Conservation (phyloP, 2,797 vertebrate species). For the Chaetophractus vellerosus region DNA sequence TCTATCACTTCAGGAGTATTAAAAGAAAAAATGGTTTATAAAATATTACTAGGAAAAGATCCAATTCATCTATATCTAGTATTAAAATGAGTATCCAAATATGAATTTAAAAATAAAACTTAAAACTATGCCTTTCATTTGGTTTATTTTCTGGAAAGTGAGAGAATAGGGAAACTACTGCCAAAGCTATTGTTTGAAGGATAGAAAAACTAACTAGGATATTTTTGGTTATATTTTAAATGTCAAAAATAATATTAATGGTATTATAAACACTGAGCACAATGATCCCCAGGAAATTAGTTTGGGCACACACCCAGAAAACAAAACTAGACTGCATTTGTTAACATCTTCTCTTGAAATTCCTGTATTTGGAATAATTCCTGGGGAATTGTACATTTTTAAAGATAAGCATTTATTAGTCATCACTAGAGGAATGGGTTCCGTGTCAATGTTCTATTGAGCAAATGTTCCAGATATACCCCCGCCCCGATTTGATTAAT, state of each 20-base stretch:
- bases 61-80: background rate
- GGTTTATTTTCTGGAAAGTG: background rate
- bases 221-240: slow-evolving; percentile 65
- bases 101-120: background rate
- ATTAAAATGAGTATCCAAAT: slow-evolving; percentile 38
- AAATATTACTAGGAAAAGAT: slow-evolving; percentile 39
- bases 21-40: slow-evolving; percentile 2
- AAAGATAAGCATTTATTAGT: slow-evolving; percentile 56
- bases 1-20: background rate
- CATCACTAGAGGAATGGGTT: background rate
- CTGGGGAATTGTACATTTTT: slow-evolving; percentile 18
- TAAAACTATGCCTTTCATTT: background rate
- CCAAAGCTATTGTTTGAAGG: slow-evolving; percentile 47
- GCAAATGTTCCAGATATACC: background rate
- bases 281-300: slow-evolving; percentile 48
- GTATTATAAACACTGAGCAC: slow-evolving; percentile 21
- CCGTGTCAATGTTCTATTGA: slow-evolving; percentile 33
- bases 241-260: slow-evolving; percentile 64
- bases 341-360: slow-evolving; percentile 48
- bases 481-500: background rate
- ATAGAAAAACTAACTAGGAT: slow-evolving; percentile 39
- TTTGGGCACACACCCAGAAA: slow-evolving; percentile 37
- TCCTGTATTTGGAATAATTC: slow-evolving; percentile 47
- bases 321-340: background rate
- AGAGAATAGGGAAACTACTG: background rate